Conservation (phyloP, 2,113 vertebrate species). For the Damaliscus lunatus region DNA sequence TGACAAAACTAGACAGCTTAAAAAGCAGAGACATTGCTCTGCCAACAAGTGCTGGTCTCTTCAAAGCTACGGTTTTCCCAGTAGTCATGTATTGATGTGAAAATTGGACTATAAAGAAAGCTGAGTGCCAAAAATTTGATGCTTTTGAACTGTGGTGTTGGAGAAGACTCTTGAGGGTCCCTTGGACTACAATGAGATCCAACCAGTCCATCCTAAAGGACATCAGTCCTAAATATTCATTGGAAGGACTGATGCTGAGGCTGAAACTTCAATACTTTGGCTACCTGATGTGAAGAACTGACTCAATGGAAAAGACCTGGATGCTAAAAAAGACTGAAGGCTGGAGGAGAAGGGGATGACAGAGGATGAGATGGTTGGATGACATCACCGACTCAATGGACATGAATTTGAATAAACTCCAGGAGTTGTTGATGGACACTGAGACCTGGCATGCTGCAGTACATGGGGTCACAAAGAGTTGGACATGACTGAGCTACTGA, state of each 20-base stretch:
- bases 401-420: background rate
- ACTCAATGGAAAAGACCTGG: background rate
- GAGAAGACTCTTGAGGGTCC: background rate
- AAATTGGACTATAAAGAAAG: background rate
- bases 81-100: background rate
- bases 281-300: background rate
- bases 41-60: rapidly evolving
- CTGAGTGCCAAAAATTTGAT: background rate
- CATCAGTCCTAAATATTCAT: background rate
- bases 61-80: background rate
- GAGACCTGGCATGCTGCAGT: background rate
- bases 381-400: background rate
- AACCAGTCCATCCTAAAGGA: background rate
- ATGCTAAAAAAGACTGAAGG: background rate
- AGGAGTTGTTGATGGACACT: background rate
- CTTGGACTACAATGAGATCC: background rate
- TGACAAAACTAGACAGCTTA: background rate
- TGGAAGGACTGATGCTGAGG: background rate
- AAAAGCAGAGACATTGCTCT: background rate
- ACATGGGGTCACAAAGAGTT: background rate
- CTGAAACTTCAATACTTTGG: background rate
- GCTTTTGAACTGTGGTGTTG: background rate
- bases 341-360: background rate
- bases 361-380: background rate
- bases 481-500: background rate